A percentile compares a stretch with the other conserved stretches of the same genome.
Conservation (phyloP, 2,888 invertebrate genomes). For the Meliscaeva auricollis region DNA sequence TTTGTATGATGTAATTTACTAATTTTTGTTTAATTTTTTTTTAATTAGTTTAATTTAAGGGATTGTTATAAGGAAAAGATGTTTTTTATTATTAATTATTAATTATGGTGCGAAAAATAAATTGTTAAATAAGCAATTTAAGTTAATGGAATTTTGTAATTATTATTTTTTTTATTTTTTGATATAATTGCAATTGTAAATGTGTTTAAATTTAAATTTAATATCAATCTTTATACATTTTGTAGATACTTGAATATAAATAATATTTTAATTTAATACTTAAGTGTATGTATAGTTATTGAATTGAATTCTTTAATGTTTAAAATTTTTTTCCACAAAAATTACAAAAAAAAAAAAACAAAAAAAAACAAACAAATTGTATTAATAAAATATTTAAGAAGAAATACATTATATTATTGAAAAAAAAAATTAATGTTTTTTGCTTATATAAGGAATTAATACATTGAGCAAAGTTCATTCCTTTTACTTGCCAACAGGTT, state of each 20-base stretch:
- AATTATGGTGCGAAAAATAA: conserved; percentile 33
- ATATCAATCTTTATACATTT: conserved; percentile 29
- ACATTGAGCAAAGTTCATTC: too few relatives aligned
- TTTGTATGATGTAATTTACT: conserved; percentile 67
- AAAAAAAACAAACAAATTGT: conserved; percentile 47
- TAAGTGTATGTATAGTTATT: conserved; percentile 62
- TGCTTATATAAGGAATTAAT: too few relatives aligned
- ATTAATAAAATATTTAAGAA: conserved; percentile 68
- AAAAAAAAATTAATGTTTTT: conserved; percentile 1
- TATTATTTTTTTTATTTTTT: conserved; percentile 48
- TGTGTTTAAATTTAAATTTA: not conserved
- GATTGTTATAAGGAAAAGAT: conserved; percentile 20
- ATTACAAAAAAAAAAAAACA: not conserved
- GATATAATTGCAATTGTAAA: conserved; percentile 20
- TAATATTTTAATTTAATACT: conserved; percentile 4
- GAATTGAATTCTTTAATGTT: conserved; percentile 30
- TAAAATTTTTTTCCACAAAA: conserved; percentile 70
- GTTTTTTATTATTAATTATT: conserved; percentile 15
- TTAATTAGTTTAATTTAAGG: not conserved
- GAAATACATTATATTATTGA: conserved; percentile 60
- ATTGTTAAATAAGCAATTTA: conserved; percentile 8
- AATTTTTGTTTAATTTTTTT: conserved; percentile 10
- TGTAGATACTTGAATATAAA: conserved; percentile 57
- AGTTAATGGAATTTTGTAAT: conserved; percentile 48
- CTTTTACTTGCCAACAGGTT: too few relatives aligned